phyloP scores from a whole-genome alignment of 2,113 vertebrate genomes.

The Vireo altiloquus region DNA sequence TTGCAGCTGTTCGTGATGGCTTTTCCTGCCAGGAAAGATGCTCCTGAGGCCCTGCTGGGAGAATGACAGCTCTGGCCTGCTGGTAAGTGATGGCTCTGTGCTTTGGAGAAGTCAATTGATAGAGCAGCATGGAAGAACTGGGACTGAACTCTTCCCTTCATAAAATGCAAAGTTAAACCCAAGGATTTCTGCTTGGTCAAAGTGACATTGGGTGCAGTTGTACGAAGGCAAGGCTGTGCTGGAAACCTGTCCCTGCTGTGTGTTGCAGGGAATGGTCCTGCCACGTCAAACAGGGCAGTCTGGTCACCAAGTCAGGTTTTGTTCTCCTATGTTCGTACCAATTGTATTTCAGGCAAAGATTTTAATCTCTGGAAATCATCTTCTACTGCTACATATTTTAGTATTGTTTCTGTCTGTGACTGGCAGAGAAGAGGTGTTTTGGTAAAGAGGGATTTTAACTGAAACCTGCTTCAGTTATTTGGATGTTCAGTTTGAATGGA shows the following conservation, averaged over 20 bases:
- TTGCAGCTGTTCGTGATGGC: neutral
- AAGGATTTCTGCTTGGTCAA: neutral
- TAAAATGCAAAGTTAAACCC: neutral
- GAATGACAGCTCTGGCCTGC: neutral
- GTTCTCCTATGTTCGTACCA: neutral
- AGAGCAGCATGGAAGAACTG: neutral
- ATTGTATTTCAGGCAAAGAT: neutral
- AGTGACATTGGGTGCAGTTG: neutral
- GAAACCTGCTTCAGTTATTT: neutral
- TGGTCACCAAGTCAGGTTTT: neutral
- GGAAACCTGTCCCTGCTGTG: accelerated
- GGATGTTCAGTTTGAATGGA: neutral
- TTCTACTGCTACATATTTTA: neutral
- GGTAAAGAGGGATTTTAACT: neutral
- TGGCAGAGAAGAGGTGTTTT: neutral
- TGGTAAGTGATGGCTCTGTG: neutral
- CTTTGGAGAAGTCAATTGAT: neutral
- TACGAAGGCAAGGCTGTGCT: neutral
- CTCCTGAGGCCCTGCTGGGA: neutral
- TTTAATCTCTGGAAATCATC: neutral
- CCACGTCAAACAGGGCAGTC: neutral
- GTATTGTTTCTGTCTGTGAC: neutral
- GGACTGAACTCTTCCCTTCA: neutral
- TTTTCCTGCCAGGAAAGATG: neutral
- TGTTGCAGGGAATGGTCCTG: neutral